Evolutionary conservation across 2,888 invertebrate genomes (phyloP), one percentile per base, ranked within the genome.

Genomic region (Hypomecis atomaria): DNA sequence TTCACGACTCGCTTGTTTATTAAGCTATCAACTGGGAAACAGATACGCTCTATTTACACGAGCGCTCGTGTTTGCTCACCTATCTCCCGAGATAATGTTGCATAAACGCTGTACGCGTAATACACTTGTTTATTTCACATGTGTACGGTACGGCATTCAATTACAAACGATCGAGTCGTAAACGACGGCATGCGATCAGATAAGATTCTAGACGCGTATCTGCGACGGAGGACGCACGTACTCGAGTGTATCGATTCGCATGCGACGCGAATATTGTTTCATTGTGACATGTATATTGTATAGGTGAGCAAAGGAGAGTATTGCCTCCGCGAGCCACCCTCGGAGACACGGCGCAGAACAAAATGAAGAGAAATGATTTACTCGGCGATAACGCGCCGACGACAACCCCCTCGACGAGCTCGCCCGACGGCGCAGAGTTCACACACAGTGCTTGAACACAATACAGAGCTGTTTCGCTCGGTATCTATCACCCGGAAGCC

Each of bases 1-100:
- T 89, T 89, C 89, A 88, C 89, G 86, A 88, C 76, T 84, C 85
- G 88, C 86, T 88, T 90, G 90, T 91, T 92, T 91, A 90, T 90
- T 88, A 86, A 91, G 88, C 87, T 84, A 90, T 90, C 86, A 87
- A 86, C 86, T 84, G 84, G 83, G 86, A 85, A 88, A 88, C 85
- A 88, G 88, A 90, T 90, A 89, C 82, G 86, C 82, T 88, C 84
- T 89, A 89, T 90, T 89, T 89, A 84, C 84, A 84, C 83, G 77
- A 77, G 78, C 81, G 81, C 81, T 81, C 82, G 78, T 86, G 86
- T 89, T 87, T 87, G 83, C 81, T 81, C 85, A 83, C 85, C 85
- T 89, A 87, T 88, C 85, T 87, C 84, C 80, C 72, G 77, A 88
- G 88, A 89, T 90, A 88, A 89, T 89, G 85, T 89, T 89, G 87